Evolutionary conservation across 2,888 invertebrate genomes (phyloP), one percentile per base, ranked within the genome.

Genomic region (Drosophila nigritarsus): DNA sequence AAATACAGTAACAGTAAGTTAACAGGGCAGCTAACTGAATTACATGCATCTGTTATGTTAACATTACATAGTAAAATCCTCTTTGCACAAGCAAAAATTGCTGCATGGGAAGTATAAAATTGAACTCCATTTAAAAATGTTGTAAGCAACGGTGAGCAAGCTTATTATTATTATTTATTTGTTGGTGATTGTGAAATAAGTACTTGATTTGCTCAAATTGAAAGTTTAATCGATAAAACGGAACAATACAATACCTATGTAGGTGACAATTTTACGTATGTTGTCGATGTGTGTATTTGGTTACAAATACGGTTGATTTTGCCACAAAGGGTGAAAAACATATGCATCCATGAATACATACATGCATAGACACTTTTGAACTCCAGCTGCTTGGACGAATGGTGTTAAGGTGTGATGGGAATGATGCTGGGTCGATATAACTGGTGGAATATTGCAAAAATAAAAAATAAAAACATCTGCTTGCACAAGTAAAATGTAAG

Each of bases 71-170:
- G 68, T 59, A 65, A 53, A 78, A 60, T 63, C 67, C 42, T 79
- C 75, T 67, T 77, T 71, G 51, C 67, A 59, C 75, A 42, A 79
- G 50, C 56, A 68, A 55, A 42, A 75, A 56, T 62, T 58, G 77
- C 59, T 80, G 64, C 66, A 63, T 65, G 51, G 54, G 20, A 72
- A 59, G 53, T 56, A 64, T 61, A 62, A 45, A 40, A 75, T 40
- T 65, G 30, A 36, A 75, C 51, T 56, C 65, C 18, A 48, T 51
- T 51, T 50, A 49, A 71, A 65, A 65, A 78, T 78, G 78, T 63
- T 72, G 40, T 78, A 78, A 78, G 50, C 55, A 65, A 48, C 55
- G 81, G 78, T 78, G 63, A 78, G 81, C 77, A 40, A 48, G 29
- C 49, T 34, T 4, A 34, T 29, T 24, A 34, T 51, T 24, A 34